Percentiles rank a stretch among this genome's conserved stretches.
Evolutionary conservation across 2,797 vertebrate species (phyloP).

Genomic region (Chrysocyon brachyurus): DNA sequence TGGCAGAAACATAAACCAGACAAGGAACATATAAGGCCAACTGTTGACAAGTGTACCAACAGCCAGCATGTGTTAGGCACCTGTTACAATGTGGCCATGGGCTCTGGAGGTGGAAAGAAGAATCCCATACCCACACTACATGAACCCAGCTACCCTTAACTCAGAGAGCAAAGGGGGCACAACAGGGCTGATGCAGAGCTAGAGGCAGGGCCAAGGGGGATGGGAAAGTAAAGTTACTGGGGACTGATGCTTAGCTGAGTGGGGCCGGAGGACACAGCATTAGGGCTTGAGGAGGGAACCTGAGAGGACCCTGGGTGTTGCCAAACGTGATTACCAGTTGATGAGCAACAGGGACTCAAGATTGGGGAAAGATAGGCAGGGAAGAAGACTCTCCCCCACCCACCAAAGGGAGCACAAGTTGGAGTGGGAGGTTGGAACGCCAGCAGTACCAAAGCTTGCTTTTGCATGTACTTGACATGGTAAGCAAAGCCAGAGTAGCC

Average conservation of each 20-base stretch:
- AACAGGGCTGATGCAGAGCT: background rate
- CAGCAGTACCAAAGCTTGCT: background rate
- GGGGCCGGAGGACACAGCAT: background rate
- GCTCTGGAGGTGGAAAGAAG: background rate
- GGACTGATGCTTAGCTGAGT: background rate
- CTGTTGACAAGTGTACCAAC: background rate
- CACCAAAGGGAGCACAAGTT: background rate
- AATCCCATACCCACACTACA: background rate
- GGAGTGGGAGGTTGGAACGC: background rate
- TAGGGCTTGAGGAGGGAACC: background rate
- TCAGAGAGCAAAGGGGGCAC: background rate
- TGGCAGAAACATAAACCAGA: slow-evolving; percentile 44
- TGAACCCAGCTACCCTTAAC: background rate
- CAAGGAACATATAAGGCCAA: background rate
- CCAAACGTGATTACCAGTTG: background rate
- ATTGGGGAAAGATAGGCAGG: background rate
- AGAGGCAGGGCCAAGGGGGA: background rate
- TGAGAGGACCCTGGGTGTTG: background rate
- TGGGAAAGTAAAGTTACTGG: background rate
- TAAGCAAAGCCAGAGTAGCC: background rate
- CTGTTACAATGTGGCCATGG: background rate
- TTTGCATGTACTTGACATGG: background rate
- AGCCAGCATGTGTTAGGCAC: background rate
- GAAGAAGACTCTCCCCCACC: background rate
- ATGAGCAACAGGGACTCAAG: background rate